Base-by-base conservation (phyloP, 2,888 invertebrate genomes). In the Fissipunctia ypsillon region DNA sequence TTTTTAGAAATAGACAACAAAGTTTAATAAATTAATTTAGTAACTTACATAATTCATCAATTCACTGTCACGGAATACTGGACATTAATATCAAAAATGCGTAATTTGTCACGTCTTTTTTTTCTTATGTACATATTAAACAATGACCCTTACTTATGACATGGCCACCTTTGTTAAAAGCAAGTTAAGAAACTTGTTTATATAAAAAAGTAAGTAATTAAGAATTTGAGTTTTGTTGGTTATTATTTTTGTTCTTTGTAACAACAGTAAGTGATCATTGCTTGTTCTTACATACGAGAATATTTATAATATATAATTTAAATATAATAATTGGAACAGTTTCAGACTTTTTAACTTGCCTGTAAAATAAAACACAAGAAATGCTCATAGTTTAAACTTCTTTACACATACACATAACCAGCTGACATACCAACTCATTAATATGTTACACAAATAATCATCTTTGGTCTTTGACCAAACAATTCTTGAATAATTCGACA, bases 381-480 rank as follows among this genome's bases (percentile, higher is more conserved):
- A 41, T 22, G 4, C 56, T 28, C 9, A 28, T 22, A 28, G 16
- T 25, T 66, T 14, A 14, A 14, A 41, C 12, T 41, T 28, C n/a
- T n/a, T n/a, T n/a, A n/a, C n/a, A n/a, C n/a, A n/a, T n/a, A n/a
- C 25, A n/a, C 19, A 28, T 10, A 43, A 28, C 25, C 6, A 60
- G 25, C 41, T 61, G 25, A 45, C 16, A 19, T 22, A 22, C 38
- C 28, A 60, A 48, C 38, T 41, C 5, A 56, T 70, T 41, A 41
- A 22, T 41, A 45, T 59, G 16, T 16, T 28, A 31, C n/a, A n/a
- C 28, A 19, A 35, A 69, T 28, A n/a, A 35, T 31, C 9, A 57
- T 31, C 6, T 45, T 50, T 64, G 38, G 19, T 63, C 57, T 64
- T 76, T 45, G 16, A 38, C 35, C 52, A 60, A 71, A n/a, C 16